Evolutionary conservation across 1,140 invertebrate genomes (phyloP).

Genomic region (Helicorthomorpha holstii): DNA sequence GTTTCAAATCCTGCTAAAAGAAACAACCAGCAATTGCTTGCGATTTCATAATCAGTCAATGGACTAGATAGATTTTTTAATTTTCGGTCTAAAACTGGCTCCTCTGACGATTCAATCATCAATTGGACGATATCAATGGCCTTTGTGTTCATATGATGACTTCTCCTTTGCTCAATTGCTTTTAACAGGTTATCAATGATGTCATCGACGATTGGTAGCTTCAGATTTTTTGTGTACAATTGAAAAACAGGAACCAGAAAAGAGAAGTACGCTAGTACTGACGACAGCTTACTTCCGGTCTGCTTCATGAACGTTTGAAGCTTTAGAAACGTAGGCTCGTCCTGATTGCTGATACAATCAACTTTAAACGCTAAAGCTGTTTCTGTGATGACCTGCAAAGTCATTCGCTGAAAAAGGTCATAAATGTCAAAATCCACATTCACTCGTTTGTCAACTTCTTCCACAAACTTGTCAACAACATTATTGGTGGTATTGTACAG

Average conservation of each 20-base stretch:
- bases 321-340: not conserved
- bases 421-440: not conserved
- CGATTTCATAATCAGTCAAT: slow-evolving; percentile 25
- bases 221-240: not conserved
- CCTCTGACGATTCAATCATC: slow-evolving; percentile 10
- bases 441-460: not conserved
- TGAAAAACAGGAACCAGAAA: not conserved
- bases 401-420: not conserved
- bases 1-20: slow-evolving; percentile 32
- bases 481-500: slow-evolving; percentile 19
- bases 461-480: too few relatives aligned
- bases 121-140: slow-evolving; percentile 13
- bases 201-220: not conserved
- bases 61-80: slow-evolving; percentile 3
- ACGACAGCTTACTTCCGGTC: not conserved
- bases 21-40: slow-evolving; percentile 28
- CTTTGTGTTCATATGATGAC: not conserved
- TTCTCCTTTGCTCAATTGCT: not conserved
- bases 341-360: not conserved
- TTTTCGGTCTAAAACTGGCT: not conserved
- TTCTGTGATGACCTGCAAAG: not conserved
- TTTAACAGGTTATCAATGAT: not conserved
- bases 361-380: not conserved
- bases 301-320: not conserved
- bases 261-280: not conserved